Percentiles rank a stretch among this genome's conserved stretches.
phyloP scores from a whole-genome alignment of 2,113 vertebrate genomes.

The Crotalus helleri region DNA sequence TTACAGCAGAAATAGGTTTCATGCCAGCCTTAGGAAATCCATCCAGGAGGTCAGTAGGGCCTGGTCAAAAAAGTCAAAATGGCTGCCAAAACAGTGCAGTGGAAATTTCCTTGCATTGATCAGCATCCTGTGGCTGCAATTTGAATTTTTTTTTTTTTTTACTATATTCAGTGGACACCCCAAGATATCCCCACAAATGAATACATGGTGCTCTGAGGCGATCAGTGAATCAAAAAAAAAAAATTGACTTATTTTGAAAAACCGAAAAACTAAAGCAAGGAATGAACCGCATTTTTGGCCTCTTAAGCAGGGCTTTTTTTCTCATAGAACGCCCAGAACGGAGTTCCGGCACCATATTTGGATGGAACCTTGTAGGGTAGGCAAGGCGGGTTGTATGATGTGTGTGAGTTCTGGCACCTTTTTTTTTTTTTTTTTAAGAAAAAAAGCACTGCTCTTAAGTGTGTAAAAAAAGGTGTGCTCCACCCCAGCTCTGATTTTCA shows the following conservation, averaged over 20 bases:
- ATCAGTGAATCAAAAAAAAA: neutral
- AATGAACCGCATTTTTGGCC: neutral
- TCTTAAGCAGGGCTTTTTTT: too few species aligned
- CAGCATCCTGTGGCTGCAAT: neutral
- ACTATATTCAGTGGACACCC: too few species aligned
- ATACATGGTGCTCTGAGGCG: neutral
- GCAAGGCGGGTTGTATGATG: too few species aligned
- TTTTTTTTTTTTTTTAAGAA: too few species aligned
- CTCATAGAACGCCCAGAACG: too few species aligned
- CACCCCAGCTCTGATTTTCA: neutral
- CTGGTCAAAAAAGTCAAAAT: neutral
- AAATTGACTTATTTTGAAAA: neutral
- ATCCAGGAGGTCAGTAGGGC: neutral
- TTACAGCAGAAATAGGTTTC: neutral
- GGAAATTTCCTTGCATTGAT: neutral
- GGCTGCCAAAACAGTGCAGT: neutral
- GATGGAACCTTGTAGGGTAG: too few species aligned
- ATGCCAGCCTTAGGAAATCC: neutral
- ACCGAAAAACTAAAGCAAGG: neutral
- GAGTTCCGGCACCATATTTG: too few species aligned
- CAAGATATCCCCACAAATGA: neutral
- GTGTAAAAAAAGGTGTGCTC: neutral
- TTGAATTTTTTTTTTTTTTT: too few species aligned
- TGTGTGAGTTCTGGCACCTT: too few species aligned
- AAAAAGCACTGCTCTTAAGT: too few species aligned